Evolutionary conservation across 2,888 invertebrate genomes (phyloP).

Genomic region (Microplitis manilae): DNA sequence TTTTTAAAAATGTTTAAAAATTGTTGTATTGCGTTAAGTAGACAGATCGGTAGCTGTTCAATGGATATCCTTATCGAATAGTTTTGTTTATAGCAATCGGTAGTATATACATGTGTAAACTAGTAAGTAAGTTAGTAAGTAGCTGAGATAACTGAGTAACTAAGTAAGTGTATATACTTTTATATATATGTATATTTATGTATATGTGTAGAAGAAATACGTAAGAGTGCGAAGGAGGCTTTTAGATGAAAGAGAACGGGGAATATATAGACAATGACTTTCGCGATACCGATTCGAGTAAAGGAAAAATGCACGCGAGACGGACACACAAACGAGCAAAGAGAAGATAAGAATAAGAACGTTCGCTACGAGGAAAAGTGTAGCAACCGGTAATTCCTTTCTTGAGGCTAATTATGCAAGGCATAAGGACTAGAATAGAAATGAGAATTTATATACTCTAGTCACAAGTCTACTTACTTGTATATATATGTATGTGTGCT

Average conservation of each 20-base stretch:
- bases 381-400: constrained; percentile 51
- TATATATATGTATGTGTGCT: background rate
- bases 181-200: background rate
- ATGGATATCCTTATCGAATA: constrained; percentile 20
- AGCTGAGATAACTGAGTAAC: background rate
- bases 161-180: too few species aligned
- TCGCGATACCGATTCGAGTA: background rate
- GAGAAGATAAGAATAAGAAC: constrained; percentile 22
- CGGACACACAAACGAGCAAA: constrained; percentile 24
- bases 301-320: constrained; percentile 20
- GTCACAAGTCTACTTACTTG: background rate
- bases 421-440: constrained; percentile 35
- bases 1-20: constrained; percentile 40
- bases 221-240: background rate
- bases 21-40: constrained; percentile 28
- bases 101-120: background rate
- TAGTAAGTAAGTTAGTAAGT: constrained; percentile 2
- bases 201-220: background rate
- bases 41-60: constrained; percentile 9
- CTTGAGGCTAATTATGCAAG: constrained; percentile 50
- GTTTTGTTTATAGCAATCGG: constrained; percentile 9
- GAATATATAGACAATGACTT: constrained; percentile 16
- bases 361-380: constrained; percentile 37
- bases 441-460: constrained; percentile 15
- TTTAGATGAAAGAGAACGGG: constrained; percentile 8